Base-by-base conservation (phyloP, 2,113 vertebrate genomes). In the Chitala chitala region DNA sequence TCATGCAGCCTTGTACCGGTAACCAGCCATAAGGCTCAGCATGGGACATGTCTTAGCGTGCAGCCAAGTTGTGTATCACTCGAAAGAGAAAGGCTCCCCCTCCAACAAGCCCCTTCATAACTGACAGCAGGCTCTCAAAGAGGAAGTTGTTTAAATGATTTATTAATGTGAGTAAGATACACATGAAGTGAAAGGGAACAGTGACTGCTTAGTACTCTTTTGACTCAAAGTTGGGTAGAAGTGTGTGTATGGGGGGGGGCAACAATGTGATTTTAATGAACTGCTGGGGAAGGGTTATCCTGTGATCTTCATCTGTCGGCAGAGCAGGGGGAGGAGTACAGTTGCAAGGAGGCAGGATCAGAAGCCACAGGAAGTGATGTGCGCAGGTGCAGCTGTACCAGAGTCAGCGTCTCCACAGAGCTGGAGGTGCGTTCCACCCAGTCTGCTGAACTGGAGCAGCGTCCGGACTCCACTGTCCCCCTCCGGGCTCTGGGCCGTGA, bases 141-240 rank as follows among this genome's bases (percentile, higher is more conserved):
- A 69, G 68, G 68, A 69, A 69, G 40, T n/a, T 44, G 46, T 36
- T 69, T n/a, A 51, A 53, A 53, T 69, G 44, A 69, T 69, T 69
- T 69, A 69, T 53, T 69, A 53, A 69, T 29, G 22, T 33, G 68
- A 69, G 40, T 50, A 69, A 69, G 68, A 51, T 69, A 24, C 44
- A 33, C 53, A 22, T 29, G 40, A 69, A 26, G 53, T 53, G 29
- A 29, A 31, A 69, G 53, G 46, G n/a, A 33, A 68, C 24, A n/a
- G 33, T 20, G 38, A 63, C 59, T n/a, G 26, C 38, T 36, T 24
- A 68, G 42, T 46, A 42, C 7, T 51, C 48, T 46, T 68, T 68
- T 68, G 64, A 42, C 64, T 68, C 42, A 4, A 7, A 42, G 38
- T 46, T 24, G 24, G 22, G 64, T 63, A 24, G 22, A n/a, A 15